phyloP scores from a whole-genome alignment of 2,797 vertebrate species.

The Micrastur ruficollis region DNA sequence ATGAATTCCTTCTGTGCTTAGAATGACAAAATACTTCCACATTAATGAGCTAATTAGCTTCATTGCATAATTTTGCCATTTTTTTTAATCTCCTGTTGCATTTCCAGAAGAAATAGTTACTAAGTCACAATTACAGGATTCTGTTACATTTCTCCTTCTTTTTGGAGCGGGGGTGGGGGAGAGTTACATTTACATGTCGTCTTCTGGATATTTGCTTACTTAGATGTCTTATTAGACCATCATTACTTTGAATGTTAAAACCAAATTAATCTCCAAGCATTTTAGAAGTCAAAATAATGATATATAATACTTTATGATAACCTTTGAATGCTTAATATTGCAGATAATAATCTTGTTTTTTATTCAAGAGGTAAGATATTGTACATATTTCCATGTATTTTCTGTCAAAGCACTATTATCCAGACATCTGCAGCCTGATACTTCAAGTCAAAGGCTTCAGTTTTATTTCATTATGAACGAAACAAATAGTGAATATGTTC shows the following conservation, averaged over 20 bases:
- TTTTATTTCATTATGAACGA: not conserved
- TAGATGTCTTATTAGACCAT: not conserved
- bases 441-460: not conserved
- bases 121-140: not conserved
- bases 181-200: not conserved
- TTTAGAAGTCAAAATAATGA: not conserved
- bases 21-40: conserved; percentile 35
- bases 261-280: not conserved
- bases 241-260: not conserved
- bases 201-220: not conserved
- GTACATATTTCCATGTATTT: not conserved
- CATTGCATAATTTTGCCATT: not conserved
- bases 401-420: not conserved
- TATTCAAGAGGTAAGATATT: not conserved
- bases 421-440: not conserved
- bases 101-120: not conserved
- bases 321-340: not conserved
- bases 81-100: not conserved
- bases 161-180: no score
- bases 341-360: not conserved
- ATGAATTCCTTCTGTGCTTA: conserved; percentile 3
- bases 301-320: not conserved
- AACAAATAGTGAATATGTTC: not conserved
- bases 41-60: not conserved
- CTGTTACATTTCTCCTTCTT: not conserved